Percentiles rank a stretch among this genome's conserved stretches.
Evolutionary conservation across 53 echinoderm and acorn worm genomes (phyloP).

Genomic region (Pentamera pediparva): DNA sequence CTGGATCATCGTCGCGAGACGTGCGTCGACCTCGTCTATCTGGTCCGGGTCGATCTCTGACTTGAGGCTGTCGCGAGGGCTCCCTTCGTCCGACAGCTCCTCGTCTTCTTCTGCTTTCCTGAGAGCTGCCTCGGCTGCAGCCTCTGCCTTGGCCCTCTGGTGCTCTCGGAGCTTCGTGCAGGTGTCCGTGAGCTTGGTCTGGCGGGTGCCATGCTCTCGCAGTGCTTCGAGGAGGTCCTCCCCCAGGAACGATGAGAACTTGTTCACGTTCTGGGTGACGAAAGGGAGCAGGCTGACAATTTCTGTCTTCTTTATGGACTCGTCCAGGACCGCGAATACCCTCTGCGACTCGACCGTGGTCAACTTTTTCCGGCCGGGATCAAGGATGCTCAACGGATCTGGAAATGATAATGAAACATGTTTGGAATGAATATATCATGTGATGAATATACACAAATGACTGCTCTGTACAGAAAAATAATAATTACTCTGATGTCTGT

Average conservation of each 20-base stretch:
- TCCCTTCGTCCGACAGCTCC: slow-evolving; percentile 1
- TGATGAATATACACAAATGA: background rate
- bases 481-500: background rate
- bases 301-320: slow-evolving; percentile 74
- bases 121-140: background rate
- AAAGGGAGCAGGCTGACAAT: slow-evolving; percentile 74
- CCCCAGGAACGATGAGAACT: slow-evolving; percentile 68
- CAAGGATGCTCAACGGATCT: slow-evolving; percentile 86
- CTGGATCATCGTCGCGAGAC: slow-evolving; percentile 46
- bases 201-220: slow-evolving; percentile 66
- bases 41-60: slow-evolving; percentile 7
- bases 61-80: slow-evolving; percentile 42
- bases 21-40: slow-evolving; percentile 59
- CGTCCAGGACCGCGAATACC: slow-evolving; percentile 84
- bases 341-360: slow-evolving; percentile 94
- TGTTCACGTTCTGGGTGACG: slow-evolving; percentile 59
- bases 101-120: slow-evolving; percentile 21
- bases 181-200: slow-evolving; percentile 52
- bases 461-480: background rate
- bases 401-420: background rate
- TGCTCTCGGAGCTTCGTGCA: slow-evolving; percentile 50
- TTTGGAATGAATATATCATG: background rate
- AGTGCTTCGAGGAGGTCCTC: slow-evolving; percentile 62
- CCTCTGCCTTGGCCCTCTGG: slow-evolving; percentile 7
- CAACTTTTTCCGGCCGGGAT: slow-evolving; percentile 94